A percentile compares a stretch with the other conserved stretches of the same genome.
Conservation (phyloP, 2,888 invertebrate species). For the Apamea epomidion region DNA sequence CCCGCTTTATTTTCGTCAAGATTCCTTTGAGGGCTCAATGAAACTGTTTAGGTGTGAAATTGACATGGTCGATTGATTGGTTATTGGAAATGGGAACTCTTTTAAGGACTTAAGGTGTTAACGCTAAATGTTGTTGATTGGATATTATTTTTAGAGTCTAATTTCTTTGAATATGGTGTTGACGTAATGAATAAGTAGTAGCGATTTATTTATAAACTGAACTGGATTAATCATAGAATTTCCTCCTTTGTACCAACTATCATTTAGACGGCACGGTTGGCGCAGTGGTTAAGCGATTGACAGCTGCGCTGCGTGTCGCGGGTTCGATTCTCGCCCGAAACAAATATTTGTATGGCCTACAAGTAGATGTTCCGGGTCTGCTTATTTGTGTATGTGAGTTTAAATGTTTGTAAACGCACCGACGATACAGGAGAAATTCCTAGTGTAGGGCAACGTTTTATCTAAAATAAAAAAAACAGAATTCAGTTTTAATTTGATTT, state of each 20-base stretch:
- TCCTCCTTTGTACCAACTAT: background rate
- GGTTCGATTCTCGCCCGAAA: no score
- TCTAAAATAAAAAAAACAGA: no score
- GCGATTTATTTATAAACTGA: background rate
- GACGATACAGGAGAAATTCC: no score
- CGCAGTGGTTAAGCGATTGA: no score
- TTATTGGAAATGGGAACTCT: constrained; percentile 24
- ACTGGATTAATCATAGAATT: background rate
- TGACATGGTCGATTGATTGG: constrained; percentile 43
- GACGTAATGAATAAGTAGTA: background rate
- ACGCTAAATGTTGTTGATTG: constrained; percentile 7
- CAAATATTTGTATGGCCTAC: no score
- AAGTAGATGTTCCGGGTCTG: no score
- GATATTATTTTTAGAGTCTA: background rate
- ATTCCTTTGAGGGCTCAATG: constrained; percentile 32
- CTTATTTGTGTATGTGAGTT: no score
- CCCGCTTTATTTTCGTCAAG: constrained; percentile 30
- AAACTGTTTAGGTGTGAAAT: constrained; percentile 37
- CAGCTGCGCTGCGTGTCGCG: no score
- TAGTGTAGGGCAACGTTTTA: no score
- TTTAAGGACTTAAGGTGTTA: background rate
- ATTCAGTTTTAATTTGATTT: background rate
- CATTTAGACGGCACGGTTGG: no score
- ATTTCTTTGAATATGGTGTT: background rate
- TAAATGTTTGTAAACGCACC: no score